These are phyloP conservation scores for Graphium colonna DNA, from an alignment of 2,888 invertebrate genomes.

Conservation along the genomic window DNA sequence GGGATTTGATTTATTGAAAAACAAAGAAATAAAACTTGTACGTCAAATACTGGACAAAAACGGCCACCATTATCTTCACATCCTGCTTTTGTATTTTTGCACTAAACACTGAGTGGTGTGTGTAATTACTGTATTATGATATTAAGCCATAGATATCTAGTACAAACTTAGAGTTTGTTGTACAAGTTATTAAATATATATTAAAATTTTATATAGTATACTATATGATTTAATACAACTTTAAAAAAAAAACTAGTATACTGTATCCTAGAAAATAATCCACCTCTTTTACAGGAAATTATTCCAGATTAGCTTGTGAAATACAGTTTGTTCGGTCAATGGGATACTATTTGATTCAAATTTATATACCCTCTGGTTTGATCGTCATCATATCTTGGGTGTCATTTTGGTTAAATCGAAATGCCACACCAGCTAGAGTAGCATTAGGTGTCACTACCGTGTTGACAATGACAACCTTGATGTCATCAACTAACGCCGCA, in stretches of 20 bases:
- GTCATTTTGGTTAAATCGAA: constrained; percentile 97
- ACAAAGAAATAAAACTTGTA: constrained; percentile 38
- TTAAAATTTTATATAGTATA: background rate
- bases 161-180: background rate
- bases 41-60: constrained; percentile 72
- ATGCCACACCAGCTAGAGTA: constrained; percentile 96
- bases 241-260: too few species aligned
- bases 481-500: constrained; percentile 97
- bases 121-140: constrained; percentile 31
- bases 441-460: constrained; percentile 97
- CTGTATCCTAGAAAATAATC: too few species aligned
- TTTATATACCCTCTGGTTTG: constrained; percentile 97
- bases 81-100: constrained; percentile 78
- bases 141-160: constrained; percentile 1
- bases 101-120: constrained; percentile 73
- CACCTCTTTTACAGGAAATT: constrained; percentile 87
- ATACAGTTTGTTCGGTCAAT: constrained; percentile 98
- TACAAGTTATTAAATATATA: background rate
- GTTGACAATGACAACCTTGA: constrained; percentile 98
- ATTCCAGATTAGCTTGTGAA: constrained; percentile 96
- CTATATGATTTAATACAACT: background rate
- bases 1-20: constrained; percentile 40
- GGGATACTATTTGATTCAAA: constrained; percentile 99
- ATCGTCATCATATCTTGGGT: constrained; percentile 99
- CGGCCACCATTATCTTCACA: constrained; percentile 74